Percentiles rank a stretch among this genome's conserved stretches.
Conservation (phyloP, 2,888 invertebrate species). For the Drosophila antonietae region DNA sequence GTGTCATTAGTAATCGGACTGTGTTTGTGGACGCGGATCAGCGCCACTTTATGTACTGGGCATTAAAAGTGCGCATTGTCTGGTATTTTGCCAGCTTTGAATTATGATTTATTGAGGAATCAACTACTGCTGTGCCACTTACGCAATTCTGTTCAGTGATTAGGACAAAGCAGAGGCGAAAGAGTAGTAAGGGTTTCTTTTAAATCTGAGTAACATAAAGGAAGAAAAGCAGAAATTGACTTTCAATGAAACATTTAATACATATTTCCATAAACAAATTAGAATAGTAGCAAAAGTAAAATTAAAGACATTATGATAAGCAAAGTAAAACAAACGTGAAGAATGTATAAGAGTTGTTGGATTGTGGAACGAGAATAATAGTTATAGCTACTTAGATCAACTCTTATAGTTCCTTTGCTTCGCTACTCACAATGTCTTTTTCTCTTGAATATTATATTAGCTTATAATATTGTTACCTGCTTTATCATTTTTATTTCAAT, state of each 20-base stretch:
- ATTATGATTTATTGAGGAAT: constrained; percentile 22
- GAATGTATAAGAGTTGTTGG: too few species aligned
- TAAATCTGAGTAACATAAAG: background rate
- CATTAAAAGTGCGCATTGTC: constrained; percentile 23
- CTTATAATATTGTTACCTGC: too few species aligned
- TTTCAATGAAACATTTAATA: background rate
- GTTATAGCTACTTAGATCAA: too few species aligned
- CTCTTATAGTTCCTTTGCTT: too few species aligned
- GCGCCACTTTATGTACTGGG: constrained; percentile 9
- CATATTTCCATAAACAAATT: too few species aligned
- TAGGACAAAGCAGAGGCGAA: background rate
- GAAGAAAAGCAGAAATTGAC: background rate
- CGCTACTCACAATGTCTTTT: too few species aligned
- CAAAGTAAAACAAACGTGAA: too few species aligned
- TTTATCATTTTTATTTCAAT: too few species aligned
- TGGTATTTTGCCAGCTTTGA: constrained; percentile 21
- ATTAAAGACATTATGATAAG: too few species aligned
- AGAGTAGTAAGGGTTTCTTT: background rate
- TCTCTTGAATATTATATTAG: too few species aligned
- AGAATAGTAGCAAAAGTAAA: too few species aligned
- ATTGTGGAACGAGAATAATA: too few species aligned
- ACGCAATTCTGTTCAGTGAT: background rate
- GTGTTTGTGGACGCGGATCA: constrained; percentile 22
- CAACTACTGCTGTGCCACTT: background rate
- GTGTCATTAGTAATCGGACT: constrained; percentile 53